phyloP scores from a whole-genome alignment of 2,797 vertebrate genomes.

The Xerus rutilus region DNA sequence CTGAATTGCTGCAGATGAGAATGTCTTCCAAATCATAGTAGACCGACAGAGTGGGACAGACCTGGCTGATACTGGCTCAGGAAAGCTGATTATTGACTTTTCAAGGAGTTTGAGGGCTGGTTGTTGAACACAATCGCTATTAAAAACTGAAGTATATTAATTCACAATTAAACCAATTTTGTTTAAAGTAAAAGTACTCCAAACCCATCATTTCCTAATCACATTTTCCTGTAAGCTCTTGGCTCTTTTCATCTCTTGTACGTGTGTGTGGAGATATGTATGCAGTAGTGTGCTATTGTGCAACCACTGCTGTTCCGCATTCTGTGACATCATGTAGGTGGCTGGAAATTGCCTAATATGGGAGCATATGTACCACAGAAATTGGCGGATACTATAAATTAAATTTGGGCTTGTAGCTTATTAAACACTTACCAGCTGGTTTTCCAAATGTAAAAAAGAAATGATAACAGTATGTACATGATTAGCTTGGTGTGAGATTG shows the following conservation, averaged over 20 bases:
- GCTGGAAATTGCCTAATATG: neutral
- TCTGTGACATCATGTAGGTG: neutral
- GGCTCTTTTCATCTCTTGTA: neutral
- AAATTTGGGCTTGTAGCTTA: neutral
- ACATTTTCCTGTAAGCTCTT: neutral
- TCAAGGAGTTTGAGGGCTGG: neutral
- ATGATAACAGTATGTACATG: neutral
- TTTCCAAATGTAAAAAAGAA: slow-evolving; percentile 51
- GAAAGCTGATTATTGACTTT: neutral
- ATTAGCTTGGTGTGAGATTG: neutral
- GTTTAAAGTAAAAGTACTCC: neutral
- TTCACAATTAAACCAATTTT: neutral
- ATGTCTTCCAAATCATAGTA: neutral
- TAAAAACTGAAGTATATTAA: slow-evolving; percentile 22
- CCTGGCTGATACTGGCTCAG: neutral
- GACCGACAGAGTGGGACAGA: neutral
- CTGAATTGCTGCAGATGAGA: neutral
- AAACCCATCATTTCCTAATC: neutral
- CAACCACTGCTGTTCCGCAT: neutral
- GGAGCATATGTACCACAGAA: neutral
- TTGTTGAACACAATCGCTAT: neutral
- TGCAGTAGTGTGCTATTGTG: rapidly evolving
- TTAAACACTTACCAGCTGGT: neutral
- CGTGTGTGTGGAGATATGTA: neutral
- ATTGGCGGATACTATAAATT: neutral